A percentile compares a stretch with the other conserved stretches of the same genome.
Conservation (phyloP, 2,888 invertebrate species). For the Girardia tigrina region DNA sequence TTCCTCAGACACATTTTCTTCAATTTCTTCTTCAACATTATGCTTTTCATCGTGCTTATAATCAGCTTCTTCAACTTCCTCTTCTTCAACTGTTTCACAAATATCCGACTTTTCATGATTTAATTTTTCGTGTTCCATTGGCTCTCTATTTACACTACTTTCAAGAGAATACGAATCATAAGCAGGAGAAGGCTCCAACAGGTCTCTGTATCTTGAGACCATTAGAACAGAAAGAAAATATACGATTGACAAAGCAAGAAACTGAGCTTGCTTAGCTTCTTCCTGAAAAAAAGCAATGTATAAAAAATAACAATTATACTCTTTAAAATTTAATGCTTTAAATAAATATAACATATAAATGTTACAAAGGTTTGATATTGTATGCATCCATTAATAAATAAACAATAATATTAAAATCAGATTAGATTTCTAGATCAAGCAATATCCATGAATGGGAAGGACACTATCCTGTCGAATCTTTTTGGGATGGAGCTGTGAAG, state of each 20-base stretch:
- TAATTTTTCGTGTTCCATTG: not conserved
- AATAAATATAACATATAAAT: too few relatives aligned
- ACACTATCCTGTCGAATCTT: too few relatives aligned
- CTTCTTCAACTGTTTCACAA: conserved; percentile 30
- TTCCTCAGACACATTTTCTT: conserved; percentile 35
- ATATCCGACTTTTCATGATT: conserved; percentile 37
- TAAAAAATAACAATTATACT: too few relatives aligned
- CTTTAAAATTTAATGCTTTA: too few relatives aligned
- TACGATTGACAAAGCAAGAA: conserved; percentile 90
- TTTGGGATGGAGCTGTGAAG: too few relatives aligned
- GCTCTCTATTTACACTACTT: conserved; percentile 28
- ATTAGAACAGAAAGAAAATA: conserved; percentile 98
- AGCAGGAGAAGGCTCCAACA: conserved; percentile 67
- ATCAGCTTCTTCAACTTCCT: conserved; percentile 21
- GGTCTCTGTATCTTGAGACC: conserved; percentile 98
- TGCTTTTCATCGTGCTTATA: conserved; percentile 26
- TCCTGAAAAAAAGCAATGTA: conserved; percentile 59
- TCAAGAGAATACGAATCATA: conserved; percentile 21
- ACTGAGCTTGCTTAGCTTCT: conserved; percentile 98
- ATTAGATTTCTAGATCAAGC: too few relatives aligned
- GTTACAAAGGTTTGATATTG: too few relatives aligned
- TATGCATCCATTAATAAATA: too few relatives aligned
- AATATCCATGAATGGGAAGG: too few relatives aligned
- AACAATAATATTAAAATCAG: too few relatives aligned
- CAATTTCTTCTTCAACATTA: conserved; percentile 33